A percentile compares a stretch with the other conserved stretches of the same genome.
Evolutionary conservation across 1,140 invertebrate species (phyloP).

Genomic region (Anastrepha obliqua): DNA sequence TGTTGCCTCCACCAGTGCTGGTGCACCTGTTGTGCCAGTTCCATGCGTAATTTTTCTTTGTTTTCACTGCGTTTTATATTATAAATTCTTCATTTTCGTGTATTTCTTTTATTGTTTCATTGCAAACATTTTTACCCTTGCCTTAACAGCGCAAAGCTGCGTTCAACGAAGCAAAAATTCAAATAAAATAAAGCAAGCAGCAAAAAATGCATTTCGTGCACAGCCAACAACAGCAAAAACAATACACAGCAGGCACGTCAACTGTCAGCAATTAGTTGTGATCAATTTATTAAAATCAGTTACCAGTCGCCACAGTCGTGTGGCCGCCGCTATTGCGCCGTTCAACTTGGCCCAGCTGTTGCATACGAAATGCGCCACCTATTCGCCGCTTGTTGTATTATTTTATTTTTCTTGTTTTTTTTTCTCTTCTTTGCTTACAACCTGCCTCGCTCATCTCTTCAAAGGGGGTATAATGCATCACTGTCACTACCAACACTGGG

Average conservation of each 20-base stretch:
- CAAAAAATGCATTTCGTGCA: not conserved
- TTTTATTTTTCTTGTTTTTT: not conserved
- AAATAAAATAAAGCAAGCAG: not conserved
- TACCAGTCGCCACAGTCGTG: conserved; percentile 38
- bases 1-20: not conserved
- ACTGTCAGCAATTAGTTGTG: conserved; percentile 57
- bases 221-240: not conserved
- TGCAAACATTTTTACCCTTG: not conserved
- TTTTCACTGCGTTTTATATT: not conserved
- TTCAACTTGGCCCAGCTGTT: not conserved
- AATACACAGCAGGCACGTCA: conserved; percentile 10
- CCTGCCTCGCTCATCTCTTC: not conserved
- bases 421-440: not conserved
- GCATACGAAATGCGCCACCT: not conserved
- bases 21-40: conserved; percentile 49
- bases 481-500: conserved; percentile 11
- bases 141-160: not conserved
- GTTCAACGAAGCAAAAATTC: not conserved
- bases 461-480: conserved; percentile 43
- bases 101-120: not conserved
- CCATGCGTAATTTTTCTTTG: conserved; percentile 19
- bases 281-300: conserved; percentile 56
- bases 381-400: not conserved
- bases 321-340: not conserved
- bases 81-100: not conserved